Conservation (phyloP, 2,113 vertebrate genomes). For the Gymnobelideus leadbeateri region DNA sequence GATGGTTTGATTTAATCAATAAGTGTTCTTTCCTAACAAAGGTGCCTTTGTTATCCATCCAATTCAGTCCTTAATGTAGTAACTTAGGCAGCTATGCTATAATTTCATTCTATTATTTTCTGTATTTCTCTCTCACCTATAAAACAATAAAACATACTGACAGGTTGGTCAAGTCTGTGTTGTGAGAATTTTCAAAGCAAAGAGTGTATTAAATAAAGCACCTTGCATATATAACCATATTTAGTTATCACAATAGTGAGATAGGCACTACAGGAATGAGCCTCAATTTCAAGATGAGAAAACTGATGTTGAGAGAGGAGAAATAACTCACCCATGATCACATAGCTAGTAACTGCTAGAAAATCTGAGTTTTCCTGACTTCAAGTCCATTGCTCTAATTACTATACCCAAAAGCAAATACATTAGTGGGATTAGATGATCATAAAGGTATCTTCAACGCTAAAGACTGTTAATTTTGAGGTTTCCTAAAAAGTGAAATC, state of each 20-base stretch:
- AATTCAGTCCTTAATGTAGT: slow-evolving; percentile 42
- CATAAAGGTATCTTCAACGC: not conserved
- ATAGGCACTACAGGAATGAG: not conserved
- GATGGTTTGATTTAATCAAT: not conserved
- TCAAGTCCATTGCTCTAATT: not conserved
- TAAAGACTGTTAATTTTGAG: not conserved
- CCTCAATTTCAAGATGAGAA: not conserved
- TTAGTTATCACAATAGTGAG: not conserved
- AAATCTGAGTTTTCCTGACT: not conserved
- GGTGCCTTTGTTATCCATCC: not conserved
- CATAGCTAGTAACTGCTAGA: not conserved
- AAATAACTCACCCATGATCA: not conserved
- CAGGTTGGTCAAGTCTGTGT: slow-evolving; percentile 44
- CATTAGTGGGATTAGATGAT: not conserved
- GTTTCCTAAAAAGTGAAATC: not conserved
- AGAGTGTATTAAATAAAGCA: slow-evolving; percentile 74
- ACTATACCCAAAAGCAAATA: not conserved
- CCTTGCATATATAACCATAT: slow-evolving; percentile 1
- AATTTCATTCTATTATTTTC: slow-evolving; percentile 58
- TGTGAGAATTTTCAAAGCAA: slow-evolving; percentile 72
- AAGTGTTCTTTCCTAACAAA: not conserved
- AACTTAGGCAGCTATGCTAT: slow-evolving; percentile 36
- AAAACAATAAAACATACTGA: slow-evolving; percentile 73
- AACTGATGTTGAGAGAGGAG: not conserved
- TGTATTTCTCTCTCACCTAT: slow-evolving; percentile 58